Evolutionary conservation across 2,113 vertebrate species (phyloP).

Genomic region (Clarias magur): DNA sequence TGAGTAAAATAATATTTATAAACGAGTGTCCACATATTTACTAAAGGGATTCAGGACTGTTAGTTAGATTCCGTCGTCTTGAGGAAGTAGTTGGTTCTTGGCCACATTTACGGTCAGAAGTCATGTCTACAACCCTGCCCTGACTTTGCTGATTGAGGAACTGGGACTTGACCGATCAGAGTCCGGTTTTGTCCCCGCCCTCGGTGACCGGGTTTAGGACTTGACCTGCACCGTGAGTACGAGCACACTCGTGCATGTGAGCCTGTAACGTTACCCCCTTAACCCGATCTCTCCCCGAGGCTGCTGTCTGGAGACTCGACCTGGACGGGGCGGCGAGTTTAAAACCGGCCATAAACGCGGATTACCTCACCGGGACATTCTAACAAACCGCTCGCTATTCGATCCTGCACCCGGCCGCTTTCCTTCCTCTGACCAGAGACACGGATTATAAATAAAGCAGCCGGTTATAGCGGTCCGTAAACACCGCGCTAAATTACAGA

Average conservation of each 20-base stretch:
- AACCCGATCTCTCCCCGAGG: background rate
- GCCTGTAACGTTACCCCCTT: background rate
- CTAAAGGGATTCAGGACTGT: background rate
- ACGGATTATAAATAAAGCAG: slow-evolving; percentile 39
- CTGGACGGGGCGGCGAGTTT: background rate
- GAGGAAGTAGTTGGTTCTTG: background rate
- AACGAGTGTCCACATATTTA: background rate
- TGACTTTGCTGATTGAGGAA: background rate
- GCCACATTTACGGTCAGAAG: background rate
- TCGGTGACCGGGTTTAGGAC: background rate
- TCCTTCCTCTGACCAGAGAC: slow-evolving; percentile 35
- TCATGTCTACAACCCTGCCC: background rate
- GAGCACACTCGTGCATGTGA: too few relatives aligned
- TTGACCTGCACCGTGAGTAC: background rate
- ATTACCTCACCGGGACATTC: background rate
- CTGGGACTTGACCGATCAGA: background rate
- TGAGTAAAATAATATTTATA: background rate
- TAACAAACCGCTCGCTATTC: slow-evolving; percentile 2
- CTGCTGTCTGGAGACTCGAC: background rate
- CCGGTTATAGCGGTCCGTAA: slow-evolving; percentile 10
- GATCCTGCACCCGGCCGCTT: background rate
- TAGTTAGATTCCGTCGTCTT: background rate
- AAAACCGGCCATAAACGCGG: background rate
- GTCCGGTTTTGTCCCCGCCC: background rate
- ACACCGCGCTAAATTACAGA: background rate